phyloP scores from a whole-genome alignment of 2,113 vertebrate genomes.

The Eulemur rufifrons region DNA sequence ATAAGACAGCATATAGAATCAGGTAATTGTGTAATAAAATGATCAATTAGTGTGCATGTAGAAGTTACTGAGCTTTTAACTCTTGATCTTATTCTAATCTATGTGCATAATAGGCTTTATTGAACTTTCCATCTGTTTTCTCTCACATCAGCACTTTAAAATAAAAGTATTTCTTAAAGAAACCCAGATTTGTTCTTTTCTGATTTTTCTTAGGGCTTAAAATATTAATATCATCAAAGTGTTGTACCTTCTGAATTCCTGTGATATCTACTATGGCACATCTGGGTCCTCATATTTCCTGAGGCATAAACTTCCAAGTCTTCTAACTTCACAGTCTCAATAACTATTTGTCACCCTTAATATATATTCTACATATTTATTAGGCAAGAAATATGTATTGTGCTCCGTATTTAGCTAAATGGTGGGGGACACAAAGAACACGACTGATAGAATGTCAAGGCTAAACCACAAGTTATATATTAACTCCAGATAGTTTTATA shows the following conservation, averaged over 20 bases:
- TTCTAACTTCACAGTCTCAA: background rate
- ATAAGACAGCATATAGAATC: background rate
- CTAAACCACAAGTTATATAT: background rate
- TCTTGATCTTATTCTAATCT: constrained; percentile 14
- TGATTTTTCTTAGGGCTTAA: background rate
- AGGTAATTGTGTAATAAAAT: background rate
- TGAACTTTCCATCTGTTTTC: background rate
- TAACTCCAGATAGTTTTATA: background rate
- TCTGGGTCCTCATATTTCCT: background rate
- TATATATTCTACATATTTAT: background rate
- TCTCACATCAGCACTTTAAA: background rate
- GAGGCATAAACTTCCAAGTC: background rate
- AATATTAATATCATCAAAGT: background rate
- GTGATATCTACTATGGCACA: background rate
- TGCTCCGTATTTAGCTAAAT: background rate
- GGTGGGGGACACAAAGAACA: background rate
- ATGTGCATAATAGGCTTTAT: background rate
- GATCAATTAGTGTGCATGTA: background rate
- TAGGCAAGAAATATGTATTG: background rate
- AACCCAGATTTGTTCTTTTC: background rate
- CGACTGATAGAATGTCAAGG: background rate
- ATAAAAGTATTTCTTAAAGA: background rate
- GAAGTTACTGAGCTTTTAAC: background rate
- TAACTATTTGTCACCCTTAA: background rate
- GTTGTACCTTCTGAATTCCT: background rate